Percentiles rank a stretch among this genome's conserved stretches.
phyloP scores from a whole-genome alignment of 2,113 vertebrate genomes.

The Centrocercus urophasianus region DNA sequence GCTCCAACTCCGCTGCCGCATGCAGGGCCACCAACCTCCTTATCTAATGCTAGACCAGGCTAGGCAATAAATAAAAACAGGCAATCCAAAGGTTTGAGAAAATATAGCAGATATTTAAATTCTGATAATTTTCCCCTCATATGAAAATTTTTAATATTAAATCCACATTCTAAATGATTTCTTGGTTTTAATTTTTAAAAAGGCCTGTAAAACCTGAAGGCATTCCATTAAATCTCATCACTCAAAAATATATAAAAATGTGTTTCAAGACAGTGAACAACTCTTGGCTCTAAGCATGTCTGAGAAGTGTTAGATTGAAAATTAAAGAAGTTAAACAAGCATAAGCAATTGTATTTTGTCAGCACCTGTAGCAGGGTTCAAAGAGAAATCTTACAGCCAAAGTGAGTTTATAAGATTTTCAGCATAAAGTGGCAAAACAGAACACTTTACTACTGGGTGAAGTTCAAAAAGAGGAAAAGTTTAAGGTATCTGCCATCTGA shows the following conservation, averaged over 20 bases:
- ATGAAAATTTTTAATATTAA: not conserved
- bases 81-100: not conserved
- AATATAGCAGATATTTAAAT: slow-evolving; percentile 10
- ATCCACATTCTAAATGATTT: not conserved
- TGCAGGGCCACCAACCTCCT: no score
- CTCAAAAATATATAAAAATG: not conserved
- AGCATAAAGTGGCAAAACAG: not conserved
- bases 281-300: not conserved
- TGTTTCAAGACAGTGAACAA: not conserved
- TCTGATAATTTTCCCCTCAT: not conserved
- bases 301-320: not conserved
- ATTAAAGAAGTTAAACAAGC: not conserved
- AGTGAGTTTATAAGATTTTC: not conserved
- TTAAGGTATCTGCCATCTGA: not conserved
- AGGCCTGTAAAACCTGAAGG: not conserved
- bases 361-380: not conserved
- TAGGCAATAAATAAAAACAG: not conserved
- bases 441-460: not conserved
- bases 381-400: not conserved
- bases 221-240: not conserved
- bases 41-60: no score
- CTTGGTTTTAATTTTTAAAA: not conserved
- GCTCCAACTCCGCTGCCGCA: no score
- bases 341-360: not conserved
- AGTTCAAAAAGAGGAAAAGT: not conserved